Percentiles rank a stretch among this genome's conserved stretches.
These are phyloP conservation scores for Pristionchus japonicus DNA, from an alignment of 2,888 invertebrate species.

Conservation along the genomic window DNA sequence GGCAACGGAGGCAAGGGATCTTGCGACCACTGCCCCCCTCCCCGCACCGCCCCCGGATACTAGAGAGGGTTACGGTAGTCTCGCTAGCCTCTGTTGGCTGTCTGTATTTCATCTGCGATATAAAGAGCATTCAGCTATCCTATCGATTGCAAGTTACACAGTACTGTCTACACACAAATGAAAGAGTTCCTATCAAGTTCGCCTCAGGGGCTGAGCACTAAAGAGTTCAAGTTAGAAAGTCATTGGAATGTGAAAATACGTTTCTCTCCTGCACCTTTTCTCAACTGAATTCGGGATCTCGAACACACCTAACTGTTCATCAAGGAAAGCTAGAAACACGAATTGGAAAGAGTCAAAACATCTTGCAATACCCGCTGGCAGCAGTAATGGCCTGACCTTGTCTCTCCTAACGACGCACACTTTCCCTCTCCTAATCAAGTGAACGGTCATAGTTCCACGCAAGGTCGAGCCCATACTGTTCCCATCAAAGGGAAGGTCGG, in stretches of 20 bases:
- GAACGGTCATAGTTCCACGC: neutral
- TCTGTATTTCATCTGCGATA: neutral
- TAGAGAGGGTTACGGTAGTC: constrained; percentile 33
- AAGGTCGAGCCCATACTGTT: constrained; percentile 19
- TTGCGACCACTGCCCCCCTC: constrained; percentile 50
- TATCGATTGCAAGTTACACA: neutral
- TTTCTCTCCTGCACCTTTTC: neutral
- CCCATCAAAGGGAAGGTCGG: too few species aligned
- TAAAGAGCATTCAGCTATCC: constrained; percentile 12
- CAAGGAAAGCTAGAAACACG: neutral
- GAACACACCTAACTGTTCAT: neutral
- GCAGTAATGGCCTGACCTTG: constrained; percentile 31
- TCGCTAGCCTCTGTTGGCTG: neutral
- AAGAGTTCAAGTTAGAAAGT: neutral
- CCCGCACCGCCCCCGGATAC: constrained; percentile 48
- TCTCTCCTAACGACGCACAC: neutral
- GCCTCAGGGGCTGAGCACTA: neutral
- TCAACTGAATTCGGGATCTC: neutral
- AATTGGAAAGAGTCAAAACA: neutral
- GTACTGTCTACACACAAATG: neutral
- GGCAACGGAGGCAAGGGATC: constrained; percentile 49
- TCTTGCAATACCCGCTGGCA: neutral
- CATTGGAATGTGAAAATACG: neutral
- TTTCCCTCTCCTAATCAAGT: neutral
- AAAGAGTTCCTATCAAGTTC: neutral